These are phyloP conservation scores for cattle (Bos taurus) DNA, from an alignment of 2,113 vertebrate genomes.

Conservation along the genomic window ARS-UCD2.0 NC_037335.1:86046001-86046500, in stretches of 20 bases:
- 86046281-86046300: neutral
- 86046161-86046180: accelerated
- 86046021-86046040: neutral
- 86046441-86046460: neutral
- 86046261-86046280: neutral
- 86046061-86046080: too few relatives aligned
- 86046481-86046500: accelerated
- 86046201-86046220: accelerated
- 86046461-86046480: neutral
- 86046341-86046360: neutral
- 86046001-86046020: neutral
- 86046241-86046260: neutral
- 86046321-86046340: neutral
- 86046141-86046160: neutral
- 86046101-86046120: accelerated
- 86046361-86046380: neutral
- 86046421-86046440: accelerated
- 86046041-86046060: neutral
- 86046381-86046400: neutral
- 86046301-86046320: neutral
- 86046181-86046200: accelerated
- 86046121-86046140: accelerated
- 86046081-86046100: accelerated
- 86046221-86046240: neutral
- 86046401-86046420: accelerated